phyloP scores from a whole-genome alignment of 2,113 vertebrate genomes.

The Manacus vitellinus region DNA sequence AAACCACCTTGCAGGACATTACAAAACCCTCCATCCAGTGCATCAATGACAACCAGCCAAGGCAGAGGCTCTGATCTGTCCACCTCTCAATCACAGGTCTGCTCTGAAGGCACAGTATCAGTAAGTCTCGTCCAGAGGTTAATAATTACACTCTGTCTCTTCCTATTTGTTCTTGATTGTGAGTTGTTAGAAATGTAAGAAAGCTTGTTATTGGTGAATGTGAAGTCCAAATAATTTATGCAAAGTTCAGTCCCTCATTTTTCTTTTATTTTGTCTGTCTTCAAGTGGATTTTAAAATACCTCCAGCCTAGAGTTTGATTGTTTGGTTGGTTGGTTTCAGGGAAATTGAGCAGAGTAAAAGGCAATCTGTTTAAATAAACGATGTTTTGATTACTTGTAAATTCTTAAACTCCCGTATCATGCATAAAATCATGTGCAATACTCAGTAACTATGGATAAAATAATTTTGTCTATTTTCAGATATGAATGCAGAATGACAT shows the following conservation, averaged over 20 bases:
- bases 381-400: not conserved
- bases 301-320: not conserved
- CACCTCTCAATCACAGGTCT: not conserved
- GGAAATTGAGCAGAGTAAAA: not conserved
- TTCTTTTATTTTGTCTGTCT: not conserved
- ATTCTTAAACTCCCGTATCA: not conserved
- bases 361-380: not conserved
- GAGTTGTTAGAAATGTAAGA: not conserved
- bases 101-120: not conserved
- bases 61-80: not conserved
- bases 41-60: not conserved
- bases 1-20: not conserved
- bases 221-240: not conserved
- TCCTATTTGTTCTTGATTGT: not conserved
- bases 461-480: not conserved
- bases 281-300: not conserved
- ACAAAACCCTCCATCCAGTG: not conserved
- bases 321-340: not conserved
- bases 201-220: not conserved
- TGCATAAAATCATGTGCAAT: not conserved
- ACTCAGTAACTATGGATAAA: not conserved
- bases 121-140: not conserved
- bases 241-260: not conserved
- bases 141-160: not conserved
- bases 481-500: not conserved